Evolutionary conservation across 2,113 vertebrate genomes (phyloP), one percentile per base, ranked within the genome.

Genomic region (Poicephalus meyeri): DNA sequence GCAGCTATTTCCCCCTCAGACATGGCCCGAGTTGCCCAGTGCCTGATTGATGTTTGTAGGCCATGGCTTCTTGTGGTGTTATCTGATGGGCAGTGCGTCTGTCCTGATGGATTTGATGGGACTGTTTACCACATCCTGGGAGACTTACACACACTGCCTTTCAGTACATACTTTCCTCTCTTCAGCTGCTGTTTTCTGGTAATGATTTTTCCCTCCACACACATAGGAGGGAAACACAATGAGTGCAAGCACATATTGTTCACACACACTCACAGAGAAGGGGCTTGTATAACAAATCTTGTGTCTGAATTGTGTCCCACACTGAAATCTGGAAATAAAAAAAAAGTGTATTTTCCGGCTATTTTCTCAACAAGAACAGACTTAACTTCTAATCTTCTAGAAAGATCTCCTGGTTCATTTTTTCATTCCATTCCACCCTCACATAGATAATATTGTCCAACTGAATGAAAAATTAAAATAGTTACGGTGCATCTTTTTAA

Each of bases 51-150:
- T 41, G 11, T 2, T 42, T 18, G 6, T 66, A 23, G 26, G 47
- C 11, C 25, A 18, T 15, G 23, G 46, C 13, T 33, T 52, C 24
- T 3, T 11, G 21, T 46, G 52, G 4, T 4, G 0, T 47, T 52
- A 25, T 42, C 33, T 6, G 0, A 7, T 13, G 3, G 10, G 15
- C 26, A 1, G 1, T 42, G 31, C 73, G 20, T 63, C 28, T 7
- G 19, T 73, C 64, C 65, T 33, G 10, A 3, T 47, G n/a, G 26
- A 19, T 89, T 78, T 49, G 72, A 68, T 8, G 10, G 29, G 20
- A 68, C 8, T 9, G 6, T 68, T 77, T 56, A 72, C 5, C 2
- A 1, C 10, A 31, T 63, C 37, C 18, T 86, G 37, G 31, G 33
- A 88, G 37, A 64, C 13, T 55, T 52, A 44, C 28, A 41, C 28